A percentile compares a stretch with the other conserved stretches of the same genome.
Evolutionary conservation across 2,797 vertebrate genomes (phyloP).

Genomic region (Xenops minutus): DNA sequence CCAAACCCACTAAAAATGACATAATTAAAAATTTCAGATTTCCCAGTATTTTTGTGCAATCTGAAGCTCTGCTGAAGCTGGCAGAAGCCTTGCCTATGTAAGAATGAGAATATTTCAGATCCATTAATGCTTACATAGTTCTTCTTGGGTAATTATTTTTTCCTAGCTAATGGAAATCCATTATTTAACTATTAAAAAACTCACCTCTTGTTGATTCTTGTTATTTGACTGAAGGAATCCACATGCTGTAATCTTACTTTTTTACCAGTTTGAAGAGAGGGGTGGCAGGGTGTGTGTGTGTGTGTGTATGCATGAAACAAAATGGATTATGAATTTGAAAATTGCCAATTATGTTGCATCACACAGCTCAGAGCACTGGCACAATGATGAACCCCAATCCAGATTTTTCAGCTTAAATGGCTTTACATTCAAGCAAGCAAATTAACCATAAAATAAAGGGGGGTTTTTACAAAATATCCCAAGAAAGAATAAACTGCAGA

Average conservation of each 20-base stretch:
- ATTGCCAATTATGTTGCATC: conserved; percentile 82
- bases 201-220: neutral
- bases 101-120: neutral
- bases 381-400: conserved; percentile 76
- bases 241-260: neutral
- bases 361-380: conserved; percentile 80
- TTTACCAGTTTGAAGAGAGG: conserved; percentile 6
- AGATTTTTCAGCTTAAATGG: conserved; percentile 84
- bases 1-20: neutral
- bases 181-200: conserved; percentile 22
- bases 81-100: neutral
- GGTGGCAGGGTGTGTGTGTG: neutral
- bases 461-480: conserved; percentile 78
- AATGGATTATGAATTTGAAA: conserved; percentile 82
- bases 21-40: neutral
- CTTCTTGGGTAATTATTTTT: neutral
- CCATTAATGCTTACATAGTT: neutral
- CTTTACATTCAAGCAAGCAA: conserved; percentile 85
- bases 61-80: neutral
- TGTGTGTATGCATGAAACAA: conserved; percentile 57
- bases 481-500: conserved; percentile 85
- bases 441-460: conserved; percentile 83
- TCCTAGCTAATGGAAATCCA: neutral
- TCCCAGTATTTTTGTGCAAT: neutral
- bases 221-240: conserved; percentile 53